Conservation (phyloP, 2,113 vertebrate genomes). For the Montifringilla adamsi region DNA sequence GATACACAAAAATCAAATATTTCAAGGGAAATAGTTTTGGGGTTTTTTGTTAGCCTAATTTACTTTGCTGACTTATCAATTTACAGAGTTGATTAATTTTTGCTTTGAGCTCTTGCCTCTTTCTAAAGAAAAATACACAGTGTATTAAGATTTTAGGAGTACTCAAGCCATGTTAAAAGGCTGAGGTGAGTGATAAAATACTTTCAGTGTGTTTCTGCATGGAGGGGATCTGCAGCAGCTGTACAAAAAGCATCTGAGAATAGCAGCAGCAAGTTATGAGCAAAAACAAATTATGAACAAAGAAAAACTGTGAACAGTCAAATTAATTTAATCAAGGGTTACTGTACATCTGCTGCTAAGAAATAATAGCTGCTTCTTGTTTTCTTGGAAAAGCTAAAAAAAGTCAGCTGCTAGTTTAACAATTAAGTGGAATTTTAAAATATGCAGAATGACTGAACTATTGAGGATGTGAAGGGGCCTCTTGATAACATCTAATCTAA, state of each 20-base stretch:
- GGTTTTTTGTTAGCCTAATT: not conserved
- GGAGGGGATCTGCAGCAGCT: not conserved
- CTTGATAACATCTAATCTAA: not conserved
- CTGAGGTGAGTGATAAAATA: not conserved
- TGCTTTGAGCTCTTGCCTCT: not conserved
- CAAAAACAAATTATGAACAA: not conserved
- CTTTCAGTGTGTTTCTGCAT: not conserved
- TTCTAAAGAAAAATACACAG: not conserved
- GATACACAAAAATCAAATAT: not conserved
- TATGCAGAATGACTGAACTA: not conserved
- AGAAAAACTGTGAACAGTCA: not conserved
- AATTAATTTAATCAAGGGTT: slow-evolving; percentile 11
- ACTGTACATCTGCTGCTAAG: not conserved
- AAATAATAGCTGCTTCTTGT: slow-evolving; percentile 9
- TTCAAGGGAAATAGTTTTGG: not conserved
- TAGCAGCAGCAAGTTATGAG: not conserved
- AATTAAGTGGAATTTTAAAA: not conserved
- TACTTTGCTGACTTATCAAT: not conserved
- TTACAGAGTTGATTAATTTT: not conserved
- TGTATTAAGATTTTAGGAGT: not conserved
- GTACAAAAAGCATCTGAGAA: not conserved
- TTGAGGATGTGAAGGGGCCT: not conserved
- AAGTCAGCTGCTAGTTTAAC: not conserved
- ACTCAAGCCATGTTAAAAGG: not conserved
- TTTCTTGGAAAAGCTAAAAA: not conserved